Conservation (phyloP, 2,888 invertebrate species). For the Hemicrepidius hirtus region DNA sequence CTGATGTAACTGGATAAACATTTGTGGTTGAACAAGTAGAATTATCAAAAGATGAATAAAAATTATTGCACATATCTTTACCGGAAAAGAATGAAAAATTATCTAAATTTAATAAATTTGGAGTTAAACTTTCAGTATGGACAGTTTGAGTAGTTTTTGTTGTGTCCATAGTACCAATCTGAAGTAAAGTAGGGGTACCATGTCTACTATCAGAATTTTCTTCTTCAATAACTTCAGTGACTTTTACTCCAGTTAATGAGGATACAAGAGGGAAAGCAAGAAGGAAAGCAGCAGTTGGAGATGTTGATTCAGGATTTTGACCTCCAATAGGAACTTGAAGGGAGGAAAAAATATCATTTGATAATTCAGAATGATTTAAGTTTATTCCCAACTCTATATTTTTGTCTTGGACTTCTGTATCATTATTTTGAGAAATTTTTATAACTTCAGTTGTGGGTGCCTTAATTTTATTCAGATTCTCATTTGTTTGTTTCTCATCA, state of each 20-base stretch:
- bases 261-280: conserved; percentile 85
- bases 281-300: conserved; percentile 86
- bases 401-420: conserved; percentile 28
- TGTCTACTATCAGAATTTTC: conserved; percentile 72
- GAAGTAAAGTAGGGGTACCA: conserved; percentile 71
- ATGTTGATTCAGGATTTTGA: conserved; percentile 77
- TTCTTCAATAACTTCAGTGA: conserved; percentile 74
- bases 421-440: background rate
- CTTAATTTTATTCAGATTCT: conserved; percentile 16
- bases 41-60: conserved; percentile 60
- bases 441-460: background rate
- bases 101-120: conserved; percentile 68
- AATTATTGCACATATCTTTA: conserved; percentile 63
- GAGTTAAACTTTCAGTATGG: conserved; percentile 63
- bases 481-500: background rate
- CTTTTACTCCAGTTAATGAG: conserved; percentile 74
- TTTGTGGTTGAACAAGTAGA: conserved; percentile 15
- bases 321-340: conserved; percentile 75
- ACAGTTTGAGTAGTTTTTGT: conserved; percentile 65
- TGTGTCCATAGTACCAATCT: conserved; percentile 71
- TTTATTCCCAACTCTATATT: conserved; percentile 59
- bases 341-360: conserved; percentile 77
- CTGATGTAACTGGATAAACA: background rate
- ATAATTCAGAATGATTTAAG: conserved; percentile 73
- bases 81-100: conserved; percentile 68